Evolutionary conservation across 92 coral and sea anemone genomes (phyloP), one percentile per base, ranked within the genome.

Genomic region (Phenganax marumi): DNA sequence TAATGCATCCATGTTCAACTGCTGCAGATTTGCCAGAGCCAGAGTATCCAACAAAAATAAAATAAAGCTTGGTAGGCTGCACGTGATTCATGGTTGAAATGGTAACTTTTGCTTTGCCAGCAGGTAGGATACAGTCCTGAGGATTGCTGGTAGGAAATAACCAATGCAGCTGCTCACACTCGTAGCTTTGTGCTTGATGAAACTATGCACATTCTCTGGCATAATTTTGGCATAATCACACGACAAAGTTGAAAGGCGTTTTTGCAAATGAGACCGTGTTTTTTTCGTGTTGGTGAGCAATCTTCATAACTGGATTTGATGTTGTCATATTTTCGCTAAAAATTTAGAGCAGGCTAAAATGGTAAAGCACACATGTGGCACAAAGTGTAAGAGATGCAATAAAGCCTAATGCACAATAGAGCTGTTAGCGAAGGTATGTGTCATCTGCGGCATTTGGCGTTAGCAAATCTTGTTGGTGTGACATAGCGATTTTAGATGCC

Each of bases 1-100:
- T 84, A 12, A 73, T 73, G 18, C 48, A 24, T 7, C 73, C 73
- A 68, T 68, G 26, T 8, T 24, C 13, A 11, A 68, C 21, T 12
- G 79, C 91, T 13, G 83, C 70, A 8, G 86, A 85, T 57, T 80
- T 88, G 25, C 91, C 88, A 12, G 85, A 82, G 51, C 90, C 90
- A 17, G 63, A 86, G 24, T 83, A 75, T 19, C 86, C 86, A 24
- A 86, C 75, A 22, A 52, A 73, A 74, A 86, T 75, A 8, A 83
- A 73, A 82, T 82, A 82, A 14, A 87, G 47, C 53, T 87, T 83
- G 7, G 84, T 77, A 3, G 81, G 80, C 79, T 87, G 90, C 7
- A 77, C 26, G 57, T 83, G 87, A 43, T 80, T 76, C 10, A 82
- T 78, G 17, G 22, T 75, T 21, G 23, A 70, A 19, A 87, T 53